Evolutionary conservation across 1,140 invertebrate genomes (phyloP), one percentile per base, ranked within the genome.

Genomic region (Pentalonia nigronervosa): DNA sequence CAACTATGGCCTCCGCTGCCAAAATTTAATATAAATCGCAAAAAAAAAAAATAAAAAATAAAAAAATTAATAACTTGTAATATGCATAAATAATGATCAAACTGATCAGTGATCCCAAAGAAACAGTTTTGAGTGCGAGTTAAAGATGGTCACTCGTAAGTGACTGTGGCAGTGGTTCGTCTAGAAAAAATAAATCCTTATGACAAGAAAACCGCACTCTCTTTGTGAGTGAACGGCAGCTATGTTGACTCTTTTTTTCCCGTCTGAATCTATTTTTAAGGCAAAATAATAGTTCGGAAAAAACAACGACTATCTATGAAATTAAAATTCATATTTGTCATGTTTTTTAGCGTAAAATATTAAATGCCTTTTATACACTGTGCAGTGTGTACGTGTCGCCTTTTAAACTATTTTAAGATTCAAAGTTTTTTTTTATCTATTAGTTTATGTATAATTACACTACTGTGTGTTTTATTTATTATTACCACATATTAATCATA

Each of bases 401-500:
- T 48, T 87, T 88, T 2, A 21, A 88, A 23, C 21, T 53, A n/a
- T 88, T 34, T 17, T 76, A 21, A 3, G 47, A 88, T 53, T 53
- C 14, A n/a, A 36, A 0, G 56, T 56, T 36, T 53, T 36, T 53
- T 87, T 89, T 89, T 53, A 50, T 36, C 8, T 56, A 89, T 89
- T 53, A 23, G 25, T 76, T 76, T 76, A 76, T 87, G n/a, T 20
- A n/a, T 14, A 87, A 87, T 30, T 14, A 50, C 47, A 30, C 30
- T 88, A 47, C 17, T 88, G 9, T 50, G 47, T 48, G 50, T 56
- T 89, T 89, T 89, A 36, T 89, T 56, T 41, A 89, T 56, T 89
- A 89, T 45, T 76, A 76, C 87, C 87, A 17, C 20, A 36, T 11
- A 25, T 53, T 30, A 30, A 30, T 56, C 7, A 23, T 88, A 34